These are phyloP conservation scores for Tanytarsus gracilentus DNA, from an alignment of 2,888 invertebrate species.

Conservation along the genomic window DNA sequence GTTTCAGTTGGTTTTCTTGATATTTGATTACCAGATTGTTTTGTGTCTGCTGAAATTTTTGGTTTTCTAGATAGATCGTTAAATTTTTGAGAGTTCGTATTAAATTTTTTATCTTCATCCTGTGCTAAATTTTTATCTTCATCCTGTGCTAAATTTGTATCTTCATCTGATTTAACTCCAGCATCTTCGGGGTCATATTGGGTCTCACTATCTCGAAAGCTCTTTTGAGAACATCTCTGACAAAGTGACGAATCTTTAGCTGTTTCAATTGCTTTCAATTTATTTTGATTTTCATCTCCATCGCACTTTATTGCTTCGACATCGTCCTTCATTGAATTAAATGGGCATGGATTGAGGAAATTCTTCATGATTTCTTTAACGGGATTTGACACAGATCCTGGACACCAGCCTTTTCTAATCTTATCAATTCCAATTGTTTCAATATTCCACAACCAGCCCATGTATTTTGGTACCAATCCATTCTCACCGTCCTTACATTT, in stretches of 20 bases:
- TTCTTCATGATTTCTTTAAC: conserved; percentile 38
- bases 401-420: conserved; percentile 37
- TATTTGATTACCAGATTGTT: no score
- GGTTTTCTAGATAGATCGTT: no score
- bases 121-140: no score
- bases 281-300: no score
- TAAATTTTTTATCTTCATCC: no score
- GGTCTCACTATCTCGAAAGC: not conserved
- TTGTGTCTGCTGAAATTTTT: no score
- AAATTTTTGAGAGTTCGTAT: no score
- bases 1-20: no score
- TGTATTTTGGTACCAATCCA: conserved; percentile 47
- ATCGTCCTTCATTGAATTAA: not conserved
- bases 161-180: not conserved
- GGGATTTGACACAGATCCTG: conserved; percentile 39
- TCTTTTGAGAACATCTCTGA: no score
- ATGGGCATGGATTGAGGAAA: not conserved
- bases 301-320: not conserved
- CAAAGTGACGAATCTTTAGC: no score
- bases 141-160: no score
- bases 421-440: conserved; percentile 32
- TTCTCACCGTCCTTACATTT: conserved; percentile 46
- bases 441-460: conserved; percentile 61
- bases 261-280: no score
- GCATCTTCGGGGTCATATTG: not conserved